Conservation (phyloP, 1,140 invertebrate species). For the Psix sp. region DNA sequence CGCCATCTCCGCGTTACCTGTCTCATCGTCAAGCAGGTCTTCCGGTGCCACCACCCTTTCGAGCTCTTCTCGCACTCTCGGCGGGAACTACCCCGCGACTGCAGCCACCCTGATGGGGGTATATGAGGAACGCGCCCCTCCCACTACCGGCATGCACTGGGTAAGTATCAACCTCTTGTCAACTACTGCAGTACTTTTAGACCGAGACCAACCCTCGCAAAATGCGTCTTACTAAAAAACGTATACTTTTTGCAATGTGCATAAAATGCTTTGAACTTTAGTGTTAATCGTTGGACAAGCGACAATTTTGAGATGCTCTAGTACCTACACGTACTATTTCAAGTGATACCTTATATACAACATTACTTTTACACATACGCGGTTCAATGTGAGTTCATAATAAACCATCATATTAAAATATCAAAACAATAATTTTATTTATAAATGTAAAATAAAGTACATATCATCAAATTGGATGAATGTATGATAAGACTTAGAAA, state of each 20-base stretch:
- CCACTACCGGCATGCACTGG: conserved; percentile 79
- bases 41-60: conserved; percentile 69
- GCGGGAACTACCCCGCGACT: conserved; percentile 74
- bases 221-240: conserved; percentile 3
- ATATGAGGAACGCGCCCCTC: conserved; percentile 79
- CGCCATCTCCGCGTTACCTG: conserved; percentile 70
- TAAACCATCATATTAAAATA: too few relatives aligned
- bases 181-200: conserved; percentile 13
- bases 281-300: conserved; percentile 40
- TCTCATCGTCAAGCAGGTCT: conserved; percentile 67
- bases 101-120: conserved; percentile 79
- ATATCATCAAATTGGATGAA: too few relatives aligned
- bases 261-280: conserved; percentile 36
- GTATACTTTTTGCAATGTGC: conserved; percentile 22
- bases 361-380: conserved; percentile 21
- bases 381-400: conserved; percentile 14
- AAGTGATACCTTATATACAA: conserved; percentile 37
- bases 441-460: too few relatives aligned
- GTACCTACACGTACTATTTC: conserved; percentile 18
- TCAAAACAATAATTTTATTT: too few relatives aligned
- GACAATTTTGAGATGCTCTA: conserved; percentile 43
- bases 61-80: conserved; percentile 69
- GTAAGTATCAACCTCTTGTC: conserved; percentile 71
- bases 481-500: too few relatives aligned
- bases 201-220: conserved; percentile 36